phyloP scores from a whole-genome alignment of 2,113 vertebrate genomes.

The Heteronetta atricapilla region DNA sequence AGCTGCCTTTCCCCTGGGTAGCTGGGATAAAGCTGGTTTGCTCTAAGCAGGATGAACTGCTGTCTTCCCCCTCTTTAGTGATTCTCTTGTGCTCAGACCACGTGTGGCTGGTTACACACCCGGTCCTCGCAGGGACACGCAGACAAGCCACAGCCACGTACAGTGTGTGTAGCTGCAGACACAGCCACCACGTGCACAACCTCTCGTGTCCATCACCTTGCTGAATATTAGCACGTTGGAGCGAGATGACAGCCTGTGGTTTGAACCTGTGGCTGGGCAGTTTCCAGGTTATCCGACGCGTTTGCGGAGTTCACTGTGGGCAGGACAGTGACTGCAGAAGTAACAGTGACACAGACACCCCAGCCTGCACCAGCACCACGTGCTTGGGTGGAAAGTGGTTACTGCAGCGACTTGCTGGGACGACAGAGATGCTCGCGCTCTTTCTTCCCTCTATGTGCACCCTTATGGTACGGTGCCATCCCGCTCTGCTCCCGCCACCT shows the following conservation, averaged over 20 bases:
- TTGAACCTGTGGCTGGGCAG: neutral
- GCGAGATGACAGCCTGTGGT: neutral
- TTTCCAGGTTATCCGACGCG: neutral
- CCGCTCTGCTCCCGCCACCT: neutral
- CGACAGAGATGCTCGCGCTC: rapidly evolving
- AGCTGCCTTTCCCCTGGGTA: neutral
- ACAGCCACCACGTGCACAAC: neutral
- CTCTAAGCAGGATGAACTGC: neutral
- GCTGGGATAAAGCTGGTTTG: neutral
- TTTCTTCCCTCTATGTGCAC: neutral
- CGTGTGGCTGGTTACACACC: rapidly evolving
- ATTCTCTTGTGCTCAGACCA: neutral
- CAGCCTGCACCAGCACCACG: neutral
- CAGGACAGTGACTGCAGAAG: neutral
- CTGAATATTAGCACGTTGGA: neutral
- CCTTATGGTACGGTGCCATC: rapidly evolving
- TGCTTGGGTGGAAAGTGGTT: neutral
- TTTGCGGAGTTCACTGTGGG: neutral
- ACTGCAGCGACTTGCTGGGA: neutral
- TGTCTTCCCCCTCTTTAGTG: neutral
- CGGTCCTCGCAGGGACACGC: neutral
- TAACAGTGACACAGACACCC: neutral
- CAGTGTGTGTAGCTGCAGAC: rapidly evolving
- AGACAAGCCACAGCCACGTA: neutral
- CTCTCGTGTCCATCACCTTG: neutral